A percentile compares a stretch with the other conserved stretches of the same genome.
phyloP scores from a whole-genome alignment of 30 jellyfish, hydroid and myxozoan genomes.

The Cassiopea xamachana region DNA sequence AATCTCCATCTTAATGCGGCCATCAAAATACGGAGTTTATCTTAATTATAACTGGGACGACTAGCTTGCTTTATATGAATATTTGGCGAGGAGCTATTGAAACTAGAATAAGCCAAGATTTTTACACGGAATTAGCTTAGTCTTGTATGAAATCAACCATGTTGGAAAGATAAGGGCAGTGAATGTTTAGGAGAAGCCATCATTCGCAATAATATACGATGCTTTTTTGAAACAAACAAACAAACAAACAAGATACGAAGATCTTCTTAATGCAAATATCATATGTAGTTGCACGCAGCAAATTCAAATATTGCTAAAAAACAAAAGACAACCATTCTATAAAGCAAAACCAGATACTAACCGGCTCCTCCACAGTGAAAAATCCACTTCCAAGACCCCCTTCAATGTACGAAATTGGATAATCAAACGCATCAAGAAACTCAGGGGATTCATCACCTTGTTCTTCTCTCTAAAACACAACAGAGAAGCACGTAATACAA shows the following conservation, averaged over 20 bases:
- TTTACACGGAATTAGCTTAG: too few species aligned
- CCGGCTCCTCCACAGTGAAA: slow-evolving; percentile 95
- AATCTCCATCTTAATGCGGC: too few species aligned
- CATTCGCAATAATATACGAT: too few species aligned
- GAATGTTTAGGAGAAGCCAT: too few species aligned
- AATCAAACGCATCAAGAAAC: slow-evolving; percentile 80
- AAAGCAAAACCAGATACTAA: slow-evolving; percentile 17
- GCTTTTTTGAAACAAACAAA: too few species aligned
- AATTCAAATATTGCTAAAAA: neutral
- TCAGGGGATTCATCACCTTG: slow-evolving; percentile 98
- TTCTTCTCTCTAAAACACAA: slow-evolving; percentile 88
- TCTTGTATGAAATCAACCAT: too few species aligned
- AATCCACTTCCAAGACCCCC: slow-evolving; percentile 98
- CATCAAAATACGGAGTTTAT: too few species aligned
- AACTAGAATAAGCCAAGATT: too few species aligned
- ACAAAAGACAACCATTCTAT: neutral
- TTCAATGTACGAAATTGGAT: slow-evolving; percentile 95
- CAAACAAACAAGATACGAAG: neutral
- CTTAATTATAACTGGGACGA: too few species aligned
- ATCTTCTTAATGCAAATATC: neutral
- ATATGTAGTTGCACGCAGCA: neutral
- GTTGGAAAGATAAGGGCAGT: too few species aligned
- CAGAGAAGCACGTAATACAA: neutral
- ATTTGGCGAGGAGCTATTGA: too few species aligned
- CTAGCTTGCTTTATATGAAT: too few species aligned